Base-by-base conservation (phyloP, 2,888 invertebrate genomes). In the Lysandra coridon region DNA sequence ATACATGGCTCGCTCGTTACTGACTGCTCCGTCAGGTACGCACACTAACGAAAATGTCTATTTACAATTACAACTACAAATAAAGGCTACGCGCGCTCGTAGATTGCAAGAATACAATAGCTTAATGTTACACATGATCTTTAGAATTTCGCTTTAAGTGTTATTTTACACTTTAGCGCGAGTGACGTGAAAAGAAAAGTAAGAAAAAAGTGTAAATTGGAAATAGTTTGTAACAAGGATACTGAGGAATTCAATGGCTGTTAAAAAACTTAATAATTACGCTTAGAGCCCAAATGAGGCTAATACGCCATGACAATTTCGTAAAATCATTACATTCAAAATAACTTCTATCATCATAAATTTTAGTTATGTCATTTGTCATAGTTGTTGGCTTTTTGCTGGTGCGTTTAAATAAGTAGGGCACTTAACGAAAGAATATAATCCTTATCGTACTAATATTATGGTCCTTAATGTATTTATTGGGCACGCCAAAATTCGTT, bases 101-200 rank as follows among this genome's bases (percentile, higher is more conserved):
- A 37, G 37, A 37, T 37, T 2, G 2, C 37, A 37, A 37, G 37
- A 37, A 37, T 33, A 37, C 33, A 12, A 60, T 78, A 60, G 78
- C 30, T 78, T 78, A n/a, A 57, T n/a, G 73, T 40, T 37, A 73
- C n/a, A 53, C 23, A 40, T 53, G 75, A 49, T 49, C 53, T n/a
- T 12, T 76, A 76, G 76, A 30, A 53, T 44, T 75, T 76, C 33
- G 76, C 76, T 76, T 76, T 53, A 76, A 76, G 53, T 76, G 76
- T 76, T 76, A 10, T 12, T 23, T 33, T 69, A 69, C 33, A 69
- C 69, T 69, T 69, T 37, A 12, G 33, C 69, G 69, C 6, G 33
- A 69, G 17, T 37, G 10, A 33, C 14, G 69, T 57, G 57, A 53
- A 53, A 53, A 14, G 14, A 57, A 57, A 57, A 53, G 10, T 44